phyloP scores from a whole-genome alignment of 2,888 invertebrate genomes.

The Macaria notata region DNA sequence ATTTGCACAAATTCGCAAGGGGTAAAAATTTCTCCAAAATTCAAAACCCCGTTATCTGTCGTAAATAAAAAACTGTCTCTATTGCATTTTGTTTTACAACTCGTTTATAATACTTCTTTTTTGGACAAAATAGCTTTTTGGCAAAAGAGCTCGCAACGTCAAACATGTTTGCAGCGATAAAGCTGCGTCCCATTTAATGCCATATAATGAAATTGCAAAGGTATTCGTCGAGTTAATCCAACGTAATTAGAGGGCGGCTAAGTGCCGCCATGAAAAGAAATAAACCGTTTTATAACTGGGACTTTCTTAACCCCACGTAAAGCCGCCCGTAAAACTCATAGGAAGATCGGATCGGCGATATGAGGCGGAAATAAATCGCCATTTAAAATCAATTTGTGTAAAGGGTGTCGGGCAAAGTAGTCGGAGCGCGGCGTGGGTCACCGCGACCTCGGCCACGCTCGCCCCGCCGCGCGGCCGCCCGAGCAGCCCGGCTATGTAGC shows the following conservation, averaged over 20 bases:
- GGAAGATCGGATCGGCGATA: slow-evolving; percentile 79
- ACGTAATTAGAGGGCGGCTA: slow-evolving; percentile 65
- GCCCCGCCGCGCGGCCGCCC: slow-evolving; percentile 43
- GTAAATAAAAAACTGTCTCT: slow-evolving; percentile 53
- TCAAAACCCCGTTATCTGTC: slow-evolving; percentile 65
- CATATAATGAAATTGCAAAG: slow-evolving; percentile 56
- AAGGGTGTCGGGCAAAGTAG: slow-evolving; percentile 71
- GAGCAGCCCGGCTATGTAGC: slow-evolving; percentile 39
- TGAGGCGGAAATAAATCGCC: slow-evolving; percentile 81
- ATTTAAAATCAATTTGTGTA: slow-evolving; percentile 83
- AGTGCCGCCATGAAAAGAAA: slow-evolving; percentile 70
- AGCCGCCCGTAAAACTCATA: slow-evolving; percentile 78
- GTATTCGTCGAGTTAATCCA: slow-evolving; percentile 58
- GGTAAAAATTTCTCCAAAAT: slow-evolving; percentile 64
- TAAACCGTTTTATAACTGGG: slow-evolving; percentile 79
- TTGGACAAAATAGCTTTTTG: slow-evolving; percentile 41
- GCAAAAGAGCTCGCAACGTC: slow-evolving; percentile 27
- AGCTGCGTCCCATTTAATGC: slow-evolving; percentile 36
- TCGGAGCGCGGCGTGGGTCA: slow-evolving; percentile 53
- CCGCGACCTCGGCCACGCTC: slow-evolving; percentile 2
- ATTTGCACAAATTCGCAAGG: slow-evolving; percentile 81
- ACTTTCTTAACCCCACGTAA: slow-evolving; percentile 77
- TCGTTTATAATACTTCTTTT: slow-evolving; percentile 46
- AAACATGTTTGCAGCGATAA: slow-evolving; percentile 36
- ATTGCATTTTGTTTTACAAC: slow-evolving; percentile 60